A percentile compares a stretch with the other conserved stretches of the same genome.
phyloP scores from a whole-genome alignment of 1,140 invertebrate genomes.

The Adelges cooleyi region DNA sequence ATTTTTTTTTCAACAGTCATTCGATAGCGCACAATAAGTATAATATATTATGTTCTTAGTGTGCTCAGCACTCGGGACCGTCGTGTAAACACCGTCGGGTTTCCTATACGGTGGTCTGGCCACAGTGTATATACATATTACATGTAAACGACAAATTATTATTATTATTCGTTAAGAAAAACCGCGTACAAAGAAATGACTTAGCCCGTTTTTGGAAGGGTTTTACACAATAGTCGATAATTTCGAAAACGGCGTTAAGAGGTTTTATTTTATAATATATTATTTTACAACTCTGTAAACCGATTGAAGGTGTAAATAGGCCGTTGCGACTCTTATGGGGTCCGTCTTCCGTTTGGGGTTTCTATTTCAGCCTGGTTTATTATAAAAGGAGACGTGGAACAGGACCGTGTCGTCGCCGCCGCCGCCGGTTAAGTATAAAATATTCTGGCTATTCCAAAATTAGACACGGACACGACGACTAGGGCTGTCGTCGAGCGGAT shows the following conservation, averaged over 20 bases:
- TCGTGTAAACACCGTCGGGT: too few relatives aligned
- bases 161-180: too few relatives aligned
- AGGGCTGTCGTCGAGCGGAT: slow-evolving; percentile 26
- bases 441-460: slow-evolving; percentile 11
- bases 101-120: too few relatives aligned
- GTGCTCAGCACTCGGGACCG: too few relatives aligned
- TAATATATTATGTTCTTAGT: too few relatives aligned
- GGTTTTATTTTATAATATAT: background rate
- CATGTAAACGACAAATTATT: too few relatives aligned
- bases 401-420: background rate
- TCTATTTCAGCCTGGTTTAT: slow-evolving; percentile 22
- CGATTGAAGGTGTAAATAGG: background rate
- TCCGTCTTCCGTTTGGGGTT: background rate
- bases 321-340: background rate
- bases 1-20: too few relatives aligned
- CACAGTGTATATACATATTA: too few relatives aligned
- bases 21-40: too few relatives aligned
- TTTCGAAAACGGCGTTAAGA: background rate
- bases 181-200: too few relatives aligned
- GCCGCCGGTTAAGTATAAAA: too few relatives aligned
- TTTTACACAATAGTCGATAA: background rate
- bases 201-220: too few relatives aligned
- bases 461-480: slow-evolving; percentile 9
- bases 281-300: background rate
- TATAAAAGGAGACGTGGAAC: slow-evolving; percentile 16